Evolutionary conservation across 2,888 invertebrate genomes (phyloP), one percentile per base, ranked within the genome.

Genomic region (Mythimna impura): DNA sequence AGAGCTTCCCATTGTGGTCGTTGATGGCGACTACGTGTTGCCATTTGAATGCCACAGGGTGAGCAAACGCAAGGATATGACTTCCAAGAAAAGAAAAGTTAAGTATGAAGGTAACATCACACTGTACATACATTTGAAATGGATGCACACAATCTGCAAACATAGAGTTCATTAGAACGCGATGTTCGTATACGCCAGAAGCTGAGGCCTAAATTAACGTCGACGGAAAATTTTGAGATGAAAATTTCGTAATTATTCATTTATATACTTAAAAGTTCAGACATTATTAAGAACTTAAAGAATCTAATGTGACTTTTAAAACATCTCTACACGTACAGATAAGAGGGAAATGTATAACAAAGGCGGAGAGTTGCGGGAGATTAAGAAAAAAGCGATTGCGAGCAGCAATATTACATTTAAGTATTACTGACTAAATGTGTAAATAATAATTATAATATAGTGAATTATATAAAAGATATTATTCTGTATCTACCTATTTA

Each of bases 401-500:
- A 93, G 88, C 93, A 94, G 96, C 96, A 96, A 96, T 96, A 96
- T 94, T 94, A 94, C 91, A 90, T 87, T 87, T 95, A 96, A 95
- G 94, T 95, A 94, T 94, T 93, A 92, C 88, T 89, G 89, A 89
- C 88, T 90, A 90, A 92, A 89, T 87, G 88, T 95, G 94, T 94
- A 94, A 91, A 94, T 95, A 91, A 88, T 91, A 80, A 84, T 88
- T 88, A 90, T 89, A 84, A 83, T 81, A 82, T 87, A 90, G 87
- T 83, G 82, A 91, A 89, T 88, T 90, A 89, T 89, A 90, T 90
- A 83, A 89, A 88, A 84, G 83, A 88, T 90, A 90, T 89, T 87
- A 88, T 87, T 86, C 81, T 84, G 77, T 87, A 86, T 84, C 87
- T 91, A 90, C 87, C 80, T 90, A 90, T 90, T 89, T 85, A 89